These are phyloP conservation scores for Acanthurus tractus DNA, from an alignment of 2,797 vertebrate genomes.

Conservation along the genomic window DNA sequence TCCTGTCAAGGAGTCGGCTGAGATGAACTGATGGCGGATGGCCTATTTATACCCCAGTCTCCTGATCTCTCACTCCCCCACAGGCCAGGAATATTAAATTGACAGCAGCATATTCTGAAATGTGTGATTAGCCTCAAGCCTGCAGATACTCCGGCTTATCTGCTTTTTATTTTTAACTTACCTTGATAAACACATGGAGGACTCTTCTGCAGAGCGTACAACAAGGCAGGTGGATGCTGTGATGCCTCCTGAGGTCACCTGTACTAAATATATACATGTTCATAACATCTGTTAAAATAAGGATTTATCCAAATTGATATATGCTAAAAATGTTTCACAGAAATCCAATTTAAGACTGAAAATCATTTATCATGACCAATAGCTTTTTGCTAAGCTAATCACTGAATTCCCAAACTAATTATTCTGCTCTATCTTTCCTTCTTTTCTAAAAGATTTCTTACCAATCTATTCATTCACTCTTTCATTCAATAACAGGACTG, in stretches of 20 bases:
- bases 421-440: not conserved
- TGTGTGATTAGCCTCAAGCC: slow-evolving; percentile 63
- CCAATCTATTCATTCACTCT: not conserved
- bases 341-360: too few relatives aligned
- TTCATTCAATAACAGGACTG: not conserved
- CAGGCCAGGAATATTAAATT: slow-evolving; percentile 74
- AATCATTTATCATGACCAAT: too few relatives aligned
- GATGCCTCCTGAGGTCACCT: slow-evolving; percentile 3
- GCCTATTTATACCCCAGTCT: slow-evolving; percentile 78
- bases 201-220: not conserved
- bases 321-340: too few relatives aligned
- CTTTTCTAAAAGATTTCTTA: not conserved
- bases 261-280: not conserved
- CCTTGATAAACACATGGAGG: slow-evolving; percentile 49
- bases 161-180: slow-evolving; percentile 57
- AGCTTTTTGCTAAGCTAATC: not conserved
- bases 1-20: slow-evolving; percentile 74
- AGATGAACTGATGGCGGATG: slow-evolving; percentile 68
- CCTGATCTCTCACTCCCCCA: slow-evolving; percentile 69
- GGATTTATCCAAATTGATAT: not conserved
- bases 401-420: slow-evolving; percentile 8
- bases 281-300: not conserved
- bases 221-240: not conserved
- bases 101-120: slow-evolving; percentile 82
- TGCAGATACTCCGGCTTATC: slow-evolving; percentile 34